Conservation (phyloP, 2,113 vertebrate genomes). For the Mus musculus region GRCm39 chr13:103171001-103171500, state of each 20-base stretch:
- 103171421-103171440: neutral
- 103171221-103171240: neutral
- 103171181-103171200: neutral
- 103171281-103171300: too few species aligned
- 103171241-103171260: neutral
- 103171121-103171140: neutral
- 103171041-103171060: neutral
- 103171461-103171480: neutral
- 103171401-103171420: neutral
- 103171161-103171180: neutral
- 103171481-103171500: neutral
- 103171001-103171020: neutral
- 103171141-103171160: neutral
- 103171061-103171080: neutral
- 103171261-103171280: neutral
- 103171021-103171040: neutral
- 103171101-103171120: neutral
- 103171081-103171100: neutral
- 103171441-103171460: neutral
- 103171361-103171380: too few species aligned
- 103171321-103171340: neutral
- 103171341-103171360: neutral
- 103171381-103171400: neutral
- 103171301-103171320: neutral
- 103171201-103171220: neutral